phyloP scores from a whole-genome alignment of 2,888 invertebrate species.

The Ormyrus labotus region DNA sequence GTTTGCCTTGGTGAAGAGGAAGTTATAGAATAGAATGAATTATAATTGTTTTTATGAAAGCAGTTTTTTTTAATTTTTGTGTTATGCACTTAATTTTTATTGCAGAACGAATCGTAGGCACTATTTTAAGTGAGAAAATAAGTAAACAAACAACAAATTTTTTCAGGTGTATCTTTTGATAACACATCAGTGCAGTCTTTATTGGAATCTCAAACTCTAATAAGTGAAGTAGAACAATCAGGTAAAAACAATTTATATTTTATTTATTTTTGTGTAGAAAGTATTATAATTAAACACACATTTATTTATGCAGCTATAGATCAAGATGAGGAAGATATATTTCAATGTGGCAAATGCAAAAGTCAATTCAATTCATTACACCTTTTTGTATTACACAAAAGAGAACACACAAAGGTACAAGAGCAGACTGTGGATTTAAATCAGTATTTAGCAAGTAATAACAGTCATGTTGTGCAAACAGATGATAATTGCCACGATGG shows the following conservation, averaged over 20 bases:
- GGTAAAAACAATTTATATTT: constrained; percentile 61
- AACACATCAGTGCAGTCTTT: constrained; percentile 71
- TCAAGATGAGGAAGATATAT: constrained; percentile 81
- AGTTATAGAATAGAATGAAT: background rate
- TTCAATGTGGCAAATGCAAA: constrained; percentile 84
- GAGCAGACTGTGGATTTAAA: constrained; percentile 71
- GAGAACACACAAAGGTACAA: constrained; percentile 71
- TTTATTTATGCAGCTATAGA: constrained; percentile 66
- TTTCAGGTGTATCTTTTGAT: constrained; percentile 70
- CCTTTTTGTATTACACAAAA: constrained; percentile 81
- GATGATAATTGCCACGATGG: constrained; percentile 66
- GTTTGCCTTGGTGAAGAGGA: background rate
- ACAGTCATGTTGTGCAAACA: constrained; percentile 64
- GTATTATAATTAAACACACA: too few relatives aligned
- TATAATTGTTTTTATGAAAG: background rate
- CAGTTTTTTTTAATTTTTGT: background rate
- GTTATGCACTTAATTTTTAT: background rate
- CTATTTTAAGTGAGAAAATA: constrained; percentile 1
- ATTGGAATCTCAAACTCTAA: constrained; percentile 70
- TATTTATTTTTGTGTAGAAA: background rate
- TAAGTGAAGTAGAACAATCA: constrained; percentile 72
- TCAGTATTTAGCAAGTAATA: constrained; percentile 69
- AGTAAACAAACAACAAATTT: constrained; percentile 11
- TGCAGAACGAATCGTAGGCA: too few relatives aligned
- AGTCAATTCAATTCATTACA: constrained; percentile 80